These are phyloP conservation scores for Zaprionus inermis DNA, from an alignment of 1,140 invertebrate species.

Conservation along the genomic window DNA sequence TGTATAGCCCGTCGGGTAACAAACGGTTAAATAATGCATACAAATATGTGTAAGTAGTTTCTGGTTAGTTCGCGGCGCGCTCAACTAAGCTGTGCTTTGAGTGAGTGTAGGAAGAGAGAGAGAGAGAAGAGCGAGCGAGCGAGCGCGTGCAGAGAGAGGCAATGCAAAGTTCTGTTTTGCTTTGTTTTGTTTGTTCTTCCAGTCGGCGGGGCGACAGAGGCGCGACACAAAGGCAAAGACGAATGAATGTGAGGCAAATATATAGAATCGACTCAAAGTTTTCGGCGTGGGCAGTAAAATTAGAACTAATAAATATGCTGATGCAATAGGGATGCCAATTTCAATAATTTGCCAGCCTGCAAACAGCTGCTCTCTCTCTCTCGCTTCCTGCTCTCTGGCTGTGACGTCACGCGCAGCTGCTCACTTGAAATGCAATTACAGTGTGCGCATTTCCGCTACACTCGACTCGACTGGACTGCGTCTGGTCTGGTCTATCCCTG, in stretches of 20 bases:
- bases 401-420: conserved; percentile 38
- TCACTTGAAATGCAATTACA: conserved; percentile 31
- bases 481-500: conserved; percentile 16
- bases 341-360: not conserved
- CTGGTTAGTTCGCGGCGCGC: not conserved
- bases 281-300: conserved; percentile 25
- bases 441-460: conserved; percentile 19
- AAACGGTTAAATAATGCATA: not conserved
- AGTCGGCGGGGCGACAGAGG: not conserved
- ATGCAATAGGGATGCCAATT: conserved; percentile 45
- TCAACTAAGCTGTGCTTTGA: not conserved
- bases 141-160: not conserved
- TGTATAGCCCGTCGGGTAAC: not conserved
- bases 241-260: conserved; percentile 77
- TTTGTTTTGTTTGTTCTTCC: conserved; percentile 6
- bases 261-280: conserved; percentile 39
- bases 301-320: conserved; percentile 30
- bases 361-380: conserved; percentile 10
- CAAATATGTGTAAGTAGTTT: not conserved
- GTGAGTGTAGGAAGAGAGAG: not conserved
- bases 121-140: not conserved
- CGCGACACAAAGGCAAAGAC: conserved; percentile 45
- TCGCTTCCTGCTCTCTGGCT: not conserved
- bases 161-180: conserved; percentile 23
- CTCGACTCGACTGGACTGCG: not conserved